Base-by-base conservation (phyloP, 2,113 vertebrate species). In the Aviceda subcristata region DNA sequence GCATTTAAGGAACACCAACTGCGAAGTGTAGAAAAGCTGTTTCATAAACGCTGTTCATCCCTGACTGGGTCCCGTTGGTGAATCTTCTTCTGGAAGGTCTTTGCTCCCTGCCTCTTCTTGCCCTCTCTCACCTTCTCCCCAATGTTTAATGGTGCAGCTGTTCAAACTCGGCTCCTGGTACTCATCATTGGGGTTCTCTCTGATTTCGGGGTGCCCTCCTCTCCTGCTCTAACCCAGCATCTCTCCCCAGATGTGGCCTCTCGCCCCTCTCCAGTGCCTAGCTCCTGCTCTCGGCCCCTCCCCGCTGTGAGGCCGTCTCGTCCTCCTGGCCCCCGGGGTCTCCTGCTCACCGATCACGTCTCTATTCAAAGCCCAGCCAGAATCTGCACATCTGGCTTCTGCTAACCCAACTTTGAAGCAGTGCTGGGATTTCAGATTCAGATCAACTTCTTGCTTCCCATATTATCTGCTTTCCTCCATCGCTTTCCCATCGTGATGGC, bases 281-380 rank as follows among this genome's bases (percentile, higher is more conserved):
- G 15, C 41, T 74, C 46, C 38, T 57, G 27, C 24, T 53, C 68
- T 23, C 67, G 80, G 50, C 8, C 50, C 27, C 34, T 59, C 11
- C 18, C 29, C 0, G 0, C 34, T 36, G 14, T 1, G 4, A 36
- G 66, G 51, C 36, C 2, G 0, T 55, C 73, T 34, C 0, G 0
- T 63, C 50, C 46, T 77, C 39, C 36, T 0, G 0, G n/a, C 10
- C 41, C 22, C 24, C 1, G 0, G 12, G 19, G 4, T 38, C 67
- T 80, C 55, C 55, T 39, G 20, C 80, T 92, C 63, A 48, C 26
- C 1, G 0, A 48, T 68, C 55, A 32, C 0, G 0, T 53, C 56
- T 92, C 15, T 64, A 5, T 64, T 53, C 43, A 34, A 43, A 71
- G 32, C 63, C 50, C 30, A n/a, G 43, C 3, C 12, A 38, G 30